phyloP scores from a whole-genome alignment of 2,797 vertebrate genomes.

The Neostethus bicornis region DNA sequence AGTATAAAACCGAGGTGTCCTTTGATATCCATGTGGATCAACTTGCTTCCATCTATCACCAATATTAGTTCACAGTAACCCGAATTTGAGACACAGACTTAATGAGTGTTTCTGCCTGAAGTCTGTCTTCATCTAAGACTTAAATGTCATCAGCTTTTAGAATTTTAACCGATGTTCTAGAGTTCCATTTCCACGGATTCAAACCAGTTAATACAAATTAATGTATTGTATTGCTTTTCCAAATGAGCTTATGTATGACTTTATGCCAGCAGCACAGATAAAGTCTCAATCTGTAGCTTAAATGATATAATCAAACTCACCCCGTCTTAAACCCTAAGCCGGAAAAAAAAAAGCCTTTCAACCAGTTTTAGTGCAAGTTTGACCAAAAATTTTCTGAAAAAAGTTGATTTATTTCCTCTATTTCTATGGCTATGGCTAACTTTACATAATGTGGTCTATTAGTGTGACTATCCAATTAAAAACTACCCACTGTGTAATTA shows the following conservation, averaged over 20 bases:
- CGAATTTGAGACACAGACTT: conserved; percentile 15
- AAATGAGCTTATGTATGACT: conserved; percentile 71
- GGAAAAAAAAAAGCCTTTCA: no score
- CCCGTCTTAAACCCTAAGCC: conserved; percentile 42
- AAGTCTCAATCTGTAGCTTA: conserved; percentile 46
- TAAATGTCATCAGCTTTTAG: not conserved
- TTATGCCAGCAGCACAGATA: conserved; percentile 69
- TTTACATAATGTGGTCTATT: conserved; percentile 18
- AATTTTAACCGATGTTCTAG: not conserved
- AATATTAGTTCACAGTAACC: conserved; percentile 48
- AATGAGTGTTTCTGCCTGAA: not conserved
- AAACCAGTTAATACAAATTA: no score
- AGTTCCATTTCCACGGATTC: no score
- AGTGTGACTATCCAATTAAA: conserved; percentile 32
- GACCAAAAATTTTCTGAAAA: no score
- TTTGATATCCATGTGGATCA: conserved; percentile 62
- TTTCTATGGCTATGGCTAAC: not conserved
- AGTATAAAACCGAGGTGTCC: conserved; percentile 47
- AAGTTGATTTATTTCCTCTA: no score
- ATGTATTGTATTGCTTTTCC: no score
- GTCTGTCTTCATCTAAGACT: not conserved
- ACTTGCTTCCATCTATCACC: conserved; percentile 60
- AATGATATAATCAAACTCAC: conserved; percentile 73
- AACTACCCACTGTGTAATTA: conserved; percentile 47
- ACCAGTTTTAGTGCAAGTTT: no score